Percentiles rank a stretch among this genome's conserved stretches.
These are phyloP conservation scores for Cuniculus paca DNA, from an alignment of 2,797 vertebrate species.

Conservation along the genomic window DNA sequence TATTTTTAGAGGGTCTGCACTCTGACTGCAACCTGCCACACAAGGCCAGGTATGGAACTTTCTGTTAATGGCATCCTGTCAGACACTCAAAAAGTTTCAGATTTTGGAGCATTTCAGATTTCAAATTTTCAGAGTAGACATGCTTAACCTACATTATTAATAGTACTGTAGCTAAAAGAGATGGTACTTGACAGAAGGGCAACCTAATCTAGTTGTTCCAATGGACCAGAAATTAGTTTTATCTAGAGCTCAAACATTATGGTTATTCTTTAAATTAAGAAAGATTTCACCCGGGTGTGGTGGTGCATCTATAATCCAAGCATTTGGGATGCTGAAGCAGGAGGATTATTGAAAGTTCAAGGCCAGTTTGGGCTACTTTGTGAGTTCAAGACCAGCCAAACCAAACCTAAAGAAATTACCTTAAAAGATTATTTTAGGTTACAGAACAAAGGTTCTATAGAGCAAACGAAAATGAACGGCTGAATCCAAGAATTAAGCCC, in stretches of 20 bases:
- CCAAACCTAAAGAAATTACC: neutral
- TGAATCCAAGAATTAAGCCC: conserved; percentile 53
- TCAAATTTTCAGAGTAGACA: neutral
- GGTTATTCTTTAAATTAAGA: conserved; percentile 1
- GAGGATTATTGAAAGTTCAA: neutral
- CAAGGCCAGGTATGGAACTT: neutral
- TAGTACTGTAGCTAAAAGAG: neutral
- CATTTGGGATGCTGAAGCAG: neutral
- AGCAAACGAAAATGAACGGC: conserved; percentile 17
- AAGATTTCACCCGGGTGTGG: neutral
- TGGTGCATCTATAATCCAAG: neutral
- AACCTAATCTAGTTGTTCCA: neutral
- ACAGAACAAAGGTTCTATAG: neutral
- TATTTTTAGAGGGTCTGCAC: neutral
- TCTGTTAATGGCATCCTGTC: neutral
- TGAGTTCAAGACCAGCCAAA: neutral
- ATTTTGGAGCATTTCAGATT: neutral
- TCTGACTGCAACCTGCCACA: neutral
- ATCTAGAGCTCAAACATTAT: conserved; percentile 17
- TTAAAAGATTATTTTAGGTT: conserved; percentile 61
- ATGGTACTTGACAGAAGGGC: neutral
- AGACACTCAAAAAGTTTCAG: neutral
- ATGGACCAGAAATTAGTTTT: conserved; percentile 45
- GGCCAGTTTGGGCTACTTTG: neutral
- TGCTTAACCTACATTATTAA: neutral